Conservation (phyloP, 2,113 vertebrate species). For the Electrona antarctica region DNA sequence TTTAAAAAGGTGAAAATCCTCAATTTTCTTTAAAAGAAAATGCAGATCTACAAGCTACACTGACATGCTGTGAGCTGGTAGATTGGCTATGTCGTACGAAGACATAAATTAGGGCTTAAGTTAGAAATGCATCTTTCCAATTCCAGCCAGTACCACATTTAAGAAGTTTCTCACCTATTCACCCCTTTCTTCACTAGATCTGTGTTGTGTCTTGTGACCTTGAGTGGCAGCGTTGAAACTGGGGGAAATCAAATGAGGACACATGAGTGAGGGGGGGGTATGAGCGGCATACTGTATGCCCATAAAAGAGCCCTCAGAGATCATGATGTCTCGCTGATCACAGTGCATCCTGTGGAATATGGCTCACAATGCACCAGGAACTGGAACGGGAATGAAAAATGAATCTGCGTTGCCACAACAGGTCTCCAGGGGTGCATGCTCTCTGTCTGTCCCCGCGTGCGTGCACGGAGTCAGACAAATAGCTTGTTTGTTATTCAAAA, state of each 20-base stretch:
- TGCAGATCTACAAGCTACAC: too few relatives aligned
- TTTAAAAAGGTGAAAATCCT: too few relatives aligned
- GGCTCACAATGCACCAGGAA: background rate
- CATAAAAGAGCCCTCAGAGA: background rate
- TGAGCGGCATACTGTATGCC: too few relatives aligned
- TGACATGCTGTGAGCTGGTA: too few relatives aligned
- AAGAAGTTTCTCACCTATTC: background rate
- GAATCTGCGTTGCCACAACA: constrained; percentile 28
- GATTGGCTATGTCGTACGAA: too few relatives aligned
- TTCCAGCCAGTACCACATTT: constrained; percentile 22
- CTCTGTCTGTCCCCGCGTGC: constrained; percentile 8
- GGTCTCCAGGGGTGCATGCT: constrained; percentile 39
- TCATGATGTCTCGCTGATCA: background rate
- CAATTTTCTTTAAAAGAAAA: too few relatives aligned
- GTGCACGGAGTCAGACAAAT: constrained; percentile 33
- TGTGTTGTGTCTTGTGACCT: constrained; percentile 36
- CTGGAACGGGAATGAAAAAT: background rate
- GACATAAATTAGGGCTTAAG: background rate
- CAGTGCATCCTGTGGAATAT: constrained; percentile 5
- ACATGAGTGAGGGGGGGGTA: too few relatives aligned
- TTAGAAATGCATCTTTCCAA: background rate
- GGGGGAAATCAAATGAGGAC: constrained; percentile 1
- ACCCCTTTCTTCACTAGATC: constrained; percentile 21
- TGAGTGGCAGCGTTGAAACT: constrained; percentile 47
- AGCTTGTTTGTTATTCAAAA: constrained; percentile 33